These are phyloP conservation scores for Pandemis corylana DNA, from an alignment of 2,888 invertebrate species.

Conservation along the genomic window DNA sequence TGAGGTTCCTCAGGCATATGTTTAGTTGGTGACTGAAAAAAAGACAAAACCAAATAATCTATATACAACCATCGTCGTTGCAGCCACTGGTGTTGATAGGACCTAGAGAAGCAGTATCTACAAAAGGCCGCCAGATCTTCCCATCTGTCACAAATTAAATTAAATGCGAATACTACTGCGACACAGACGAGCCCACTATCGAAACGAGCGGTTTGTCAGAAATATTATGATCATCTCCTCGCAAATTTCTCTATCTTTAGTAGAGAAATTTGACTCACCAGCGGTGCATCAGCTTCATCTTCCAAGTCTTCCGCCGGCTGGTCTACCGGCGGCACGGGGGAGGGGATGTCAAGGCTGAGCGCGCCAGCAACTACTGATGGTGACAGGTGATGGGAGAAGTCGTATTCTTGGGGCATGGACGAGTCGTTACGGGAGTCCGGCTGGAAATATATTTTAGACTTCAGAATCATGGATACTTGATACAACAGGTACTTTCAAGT, in stretches of 20 bases:
- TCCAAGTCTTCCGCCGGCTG: conserved; percentile 59
- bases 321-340: conserved; percentile 77
- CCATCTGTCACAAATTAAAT: no score
- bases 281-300: conserved; percentile 59
- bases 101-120: no score
- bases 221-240: no score
- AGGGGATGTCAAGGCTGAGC: conserved; percentile 75
- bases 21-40: conserved; percentile 64
- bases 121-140: no score
- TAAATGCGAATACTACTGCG: no score
- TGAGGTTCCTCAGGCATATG: conserved; percentile 62
- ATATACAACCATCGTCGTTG: no score
- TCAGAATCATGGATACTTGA: no score
- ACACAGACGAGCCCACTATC: no score
- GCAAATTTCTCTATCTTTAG: no score
- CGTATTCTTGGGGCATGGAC: conserved; percentile 82
- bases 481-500: no score
- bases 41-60: background rate
- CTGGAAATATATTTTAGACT: conserved; percentile 58
- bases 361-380: conserved; percentile 74
- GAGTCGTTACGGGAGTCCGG: conserved; percentile 86
- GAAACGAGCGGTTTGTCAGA: no score
- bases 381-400: conserved; percentile 79
- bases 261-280: conserved; percentile 48
- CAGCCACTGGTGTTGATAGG: no score